Evolutionary conservation across 2,888 invertebrate species (phyloP), one percentile per base, ranked within the genome.

Genomic region (Eilema depressum): DNA sequence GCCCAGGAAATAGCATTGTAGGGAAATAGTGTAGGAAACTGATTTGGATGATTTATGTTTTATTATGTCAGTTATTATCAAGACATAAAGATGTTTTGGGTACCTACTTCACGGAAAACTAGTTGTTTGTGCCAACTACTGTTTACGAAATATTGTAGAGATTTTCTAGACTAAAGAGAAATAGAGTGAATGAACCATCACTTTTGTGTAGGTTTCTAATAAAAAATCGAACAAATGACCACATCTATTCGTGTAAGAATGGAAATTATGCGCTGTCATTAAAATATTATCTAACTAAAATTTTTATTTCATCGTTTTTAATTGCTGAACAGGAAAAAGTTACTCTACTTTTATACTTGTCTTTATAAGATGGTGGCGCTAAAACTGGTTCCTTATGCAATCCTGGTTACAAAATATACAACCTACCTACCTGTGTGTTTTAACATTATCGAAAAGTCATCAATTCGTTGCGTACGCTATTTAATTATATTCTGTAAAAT

Each of bases 401-500:
- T 63, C 14, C 17, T 17, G 25, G 28, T 63, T 63, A 41, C 68
- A n/a, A 56, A 57, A 59, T 63, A 3, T 26, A 68, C 60, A 63
- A 62, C 56, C 37, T 63, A 26, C 25, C 14, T 41, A 28, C 28
- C 60, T n/a, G 10, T 3, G 1, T 61, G 28, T n/a, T 30, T 28
- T 61, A 53, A 53, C 8, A n/a, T 61, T 30, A 57, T 5, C 23
- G 53, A 63, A 57, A 59, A 69, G 68, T 63, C 68, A 63, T 63
- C 66, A 30, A 66, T 37, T 65, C 25, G 59, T 60, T 63, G 47
- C 30, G 53, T 68, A 73, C 33, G 41, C 65, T 70, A 79, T 68
- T 63, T 68, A 77, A 73, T 75, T 70, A 71, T 33, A 69, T 41
- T 63, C 47, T 57, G 59, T 14, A 37, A 41, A 41, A 11, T 11